phyloP scores from a whole-genome alignment of 2,888 invertebrate species.

The Seira musarum region DNA sequence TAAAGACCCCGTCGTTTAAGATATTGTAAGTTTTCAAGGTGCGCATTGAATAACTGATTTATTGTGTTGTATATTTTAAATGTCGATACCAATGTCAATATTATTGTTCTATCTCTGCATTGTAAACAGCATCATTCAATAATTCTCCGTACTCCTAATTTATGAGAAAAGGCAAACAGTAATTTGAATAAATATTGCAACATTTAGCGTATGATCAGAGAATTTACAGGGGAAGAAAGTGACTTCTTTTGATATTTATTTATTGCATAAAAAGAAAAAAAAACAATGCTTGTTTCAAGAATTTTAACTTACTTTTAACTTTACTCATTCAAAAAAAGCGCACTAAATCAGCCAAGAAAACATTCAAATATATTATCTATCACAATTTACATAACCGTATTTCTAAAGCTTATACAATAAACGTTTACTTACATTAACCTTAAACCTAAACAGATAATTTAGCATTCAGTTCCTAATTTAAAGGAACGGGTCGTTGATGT shows the following conservation, averaged over 20 bases:
- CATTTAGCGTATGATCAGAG: conserved; percentile 39
- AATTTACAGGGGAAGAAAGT: neutral
- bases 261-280: too few relatives aligned
- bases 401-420: too few relatives aligned
- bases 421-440: too few relatives aligned
- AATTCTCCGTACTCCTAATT: conserved; percentile 49
- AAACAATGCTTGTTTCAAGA: too few relatives aligned
- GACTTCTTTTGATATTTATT: conserved; percentile 13
- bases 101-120: conserved; percentile 46
- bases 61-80: conserved; percentile 50
- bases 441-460: neutral
- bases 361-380: too few relatives aligned
- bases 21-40: conserved; percentile 43
- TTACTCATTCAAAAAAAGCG: too few relatives aligned
- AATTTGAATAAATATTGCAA: conserved; percentile 55
- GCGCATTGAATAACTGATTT: conserved; percentile 50
- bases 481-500: conserved; percentile 88
- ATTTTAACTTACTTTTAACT: too few relatives aligned
- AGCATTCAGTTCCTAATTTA: conserved; percentile 74
- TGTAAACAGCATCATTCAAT: conserved; percentile 49
- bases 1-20: conserved; percentile 17
- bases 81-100: conserved; percentile 45
- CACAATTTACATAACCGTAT: too few relatives aligned
- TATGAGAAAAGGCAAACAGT: conserved; percentile 49
- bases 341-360: too few relatives aligned